A percentile compares a stretch with the other conserved stretches of the same genome.
These are phyloP conservation scores for Antigone vipio DNA, from an alignment of 2,113 vertebrate species.

Conservation along the genomic window DNA sequence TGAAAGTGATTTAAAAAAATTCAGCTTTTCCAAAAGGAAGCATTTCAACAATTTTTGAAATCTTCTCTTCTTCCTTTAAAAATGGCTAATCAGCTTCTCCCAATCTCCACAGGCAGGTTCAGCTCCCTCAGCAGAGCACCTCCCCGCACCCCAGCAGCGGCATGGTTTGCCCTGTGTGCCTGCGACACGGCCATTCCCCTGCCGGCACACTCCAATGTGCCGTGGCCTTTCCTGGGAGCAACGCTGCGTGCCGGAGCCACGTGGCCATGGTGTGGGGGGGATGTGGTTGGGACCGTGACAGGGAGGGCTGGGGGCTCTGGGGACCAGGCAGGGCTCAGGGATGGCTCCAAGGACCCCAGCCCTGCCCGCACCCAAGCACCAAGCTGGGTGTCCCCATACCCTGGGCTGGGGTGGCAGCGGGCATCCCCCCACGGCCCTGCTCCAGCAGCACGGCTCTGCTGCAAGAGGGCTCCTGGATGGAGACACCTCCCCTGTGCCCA, in stretches of 20 bases:
- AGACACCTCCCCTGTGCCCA: neutral
- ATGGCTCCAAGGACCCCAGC: neutral
- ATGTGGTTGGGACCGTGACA: fast-evolving
- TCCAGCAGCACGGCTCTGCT: fast-evolving
- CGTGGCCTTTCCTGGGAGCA: fast-evolving
- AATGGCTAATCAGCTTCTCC: neutral
- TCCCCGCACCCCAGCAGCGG: neutral
- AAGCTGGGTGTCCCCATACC: neutral
- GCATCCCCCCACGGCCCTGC: fast-evolving
- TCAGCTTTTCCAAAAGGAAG: neutral
- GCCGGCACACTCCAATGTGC: fast-evolving
- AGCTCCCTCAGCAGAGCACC: neutral
- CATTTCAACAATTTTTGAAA: neutral
- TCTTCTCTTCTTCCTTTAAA: neutral
- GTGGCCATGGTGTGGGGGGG: fast-evolving
- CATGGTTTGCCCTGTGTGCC: neutral
- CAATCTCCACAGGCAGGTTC: too few relatives aligned
- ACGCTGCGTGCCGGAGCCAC: neutral
- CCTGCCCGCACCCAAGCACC: neutral
- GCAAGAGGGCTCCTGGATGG: neutral
- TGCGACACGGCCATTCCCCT: neutral
- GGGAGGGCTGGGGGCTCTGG: neutral
- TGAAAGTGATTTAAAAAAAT: neutral
- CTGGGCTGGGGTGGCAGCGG: fast-evolving
- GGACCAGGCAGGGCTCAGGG: neutral